Base-by-base conservation (phyloP, 2,888 invertebrate genomes). In the Erpobdella octoculata region DNA sequence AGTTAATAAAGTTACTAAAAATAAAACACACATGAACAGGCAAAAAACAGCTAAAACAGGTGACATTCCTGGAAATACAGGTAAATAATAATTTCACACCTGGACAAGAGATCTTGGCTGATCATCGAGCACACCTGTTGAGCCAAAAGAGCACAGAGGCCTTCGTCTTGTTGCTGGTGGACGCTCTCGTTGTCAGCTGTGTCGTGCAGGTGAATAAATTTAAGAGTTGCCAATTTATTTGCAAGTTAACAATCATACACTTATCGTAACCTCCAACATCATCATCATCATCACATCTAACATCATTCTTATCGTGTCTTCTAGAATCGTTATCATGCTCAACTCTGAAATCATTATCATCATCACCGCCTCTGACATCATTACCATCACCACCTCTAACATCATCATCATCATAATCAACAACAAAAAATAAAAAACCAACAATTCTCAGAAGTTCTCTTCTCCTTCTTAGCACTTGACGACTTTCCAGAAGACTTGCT, bases 111-210 rank as follows among this genome's bases (percentile, higher is more conserved):
- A 2, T 88, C 75, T 36, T 75, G 76, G 72, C 88, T 85, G 2
- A 89, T 87, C 25, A 87, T 87, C 74, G 87, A 87, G 78, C 88
- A 89, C 73, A 91, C 87, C 78, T 89, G 88, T 76, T 88, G 88
- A 0, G 90, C 89, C 72, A 90, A 84, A 33, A 86, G 86, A 31
- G 87, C 84, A 79, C 89, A 89, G 78, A 89, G 87, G 0, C 87
- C 85, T 76, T 89, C 88, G 69, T 83, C 82, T 70, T 79, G 78
- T 87, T 78, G 18, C 46, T 28, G 59, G 18, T 31, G 38, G 28
- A 33, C 28, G 31, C 38, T 33, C 38, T 37, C 38, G 12, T 35
- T 41, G 61, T 70, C 70, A 0, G 64, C 35, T 59, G 59, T n/a
- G 12, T 41, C 9, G 12, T 8, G 12, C 25, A 65, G 12, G 33